phyloP scores from a whole-genome alignment of 2,113 vertebrate genomes.

The Tupaia chinensis region DNA sequence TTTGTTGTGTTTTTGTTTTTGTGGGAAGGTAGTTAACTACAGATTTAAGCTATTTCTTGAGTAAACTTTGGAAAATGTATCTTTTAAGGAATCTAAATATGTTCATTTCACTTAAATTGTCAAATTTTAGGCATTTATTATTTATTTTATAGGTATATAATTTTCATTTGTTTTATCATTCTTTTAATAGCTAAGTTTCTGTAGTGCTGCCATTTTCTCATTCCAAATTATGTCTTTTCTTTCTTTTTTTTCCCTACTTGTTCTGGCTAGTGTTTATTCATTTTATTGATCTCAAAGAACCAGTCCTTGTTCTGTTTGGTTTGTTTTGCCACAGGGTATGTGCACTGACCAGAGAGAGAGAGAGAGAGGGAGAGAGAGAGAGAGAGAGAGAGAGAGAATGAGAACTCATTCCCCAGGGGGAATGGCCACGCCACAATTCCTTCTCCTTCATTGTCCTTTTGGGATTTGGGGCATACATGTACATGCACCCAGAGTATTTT shows the following conservation, averaged over 20 bases:
- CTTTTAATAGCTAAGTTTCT: not conserved
- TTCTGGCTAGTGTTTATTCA: not conserved
- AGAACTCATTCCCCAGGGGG: no score
- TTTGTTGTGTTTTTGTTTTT: not conserved
- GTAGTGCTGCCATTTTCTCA: not conserved
- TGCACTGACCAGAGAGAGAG: no score
- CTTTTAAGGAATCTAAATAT: not conserved
- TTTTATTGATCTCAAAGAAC: not conserved
- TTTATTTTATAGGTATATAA: not conserved
- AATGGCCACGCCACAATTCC: no score
- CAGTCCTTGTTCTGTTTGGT: not conserved
- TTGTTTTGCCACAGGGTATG: no score
- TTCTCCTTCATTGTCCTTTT: no score
- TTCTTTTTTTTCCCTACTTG: not conserved
- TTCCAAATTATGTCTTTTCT: not conserved
- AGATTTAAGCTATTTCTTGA: slow-evolving; percentile 16
- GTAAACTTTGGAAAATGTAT: not conserved
- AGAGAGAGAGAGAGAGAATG: no score
- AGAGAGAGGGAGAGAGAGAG: no score
- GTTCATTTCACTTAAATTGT: not conserved
- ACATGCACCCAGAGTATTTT: no score
- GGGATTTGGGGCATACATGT: no score
- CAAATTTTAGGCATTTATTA: not conserved
- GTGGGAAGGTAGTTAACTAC: not conserved
- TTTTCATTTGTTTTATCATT: not conserved